Conservation (phyloP, 2,113 vertebrate genomes). For the Glaucidium brasilianum region DNA sequence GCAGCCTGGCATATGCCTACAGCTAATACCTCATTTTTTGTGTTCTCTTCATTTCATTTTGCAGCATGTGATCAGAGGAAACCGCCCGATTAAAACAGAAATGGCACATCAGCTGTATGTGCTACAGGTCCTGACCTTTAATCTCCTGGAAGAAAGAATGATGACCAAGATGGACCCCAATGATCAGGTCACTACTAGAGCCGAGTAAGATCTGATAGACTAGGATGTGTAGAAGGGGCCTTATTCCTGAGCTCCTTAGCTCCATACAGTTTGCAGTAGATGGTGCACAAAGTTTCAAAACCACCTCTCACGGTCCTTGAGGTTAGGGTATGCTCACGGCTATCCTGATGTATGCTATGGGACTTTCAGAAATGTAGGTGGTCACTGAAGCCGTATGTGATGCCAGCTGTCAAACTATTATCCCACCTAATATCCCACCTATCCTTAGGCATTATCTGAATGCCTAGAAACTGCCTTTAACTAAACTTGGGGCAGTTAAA, state of each 20-base stretch:
- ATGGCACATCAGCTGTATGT: slow-evolving; percentile 99
- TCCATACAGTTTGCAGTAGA: neutral
- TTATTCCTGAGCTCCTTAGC: neutral
- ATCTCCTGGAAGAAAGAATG: slow-evolving; percentile 97
- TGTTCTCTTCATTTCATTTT: neutral
- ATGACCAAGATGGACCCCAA: slow-evolving; percentile 99
- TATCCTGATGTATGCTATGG: neutral
- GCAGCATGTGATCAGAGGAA: slow-evolving; percentile 94
- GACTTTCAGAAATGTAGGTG: neutral
- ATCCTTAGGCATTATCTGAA: neutral
- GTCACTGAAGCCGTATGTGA: neutral
- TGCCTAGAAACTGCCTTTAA: neutral
- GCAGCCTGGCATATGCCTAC: neutral
- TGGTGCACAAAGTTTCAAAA: neutral
- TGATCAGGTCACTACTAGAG: slow-evolving; percentile 81
- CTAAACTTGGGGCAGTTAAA: neutral
- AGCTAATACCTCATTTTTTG: neutral
- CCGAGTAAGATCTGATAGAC: neutral
- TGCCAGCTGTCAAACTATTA: neutral
- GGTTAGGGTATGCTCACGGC: neutral
- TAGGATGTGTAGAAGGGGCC: neutral
- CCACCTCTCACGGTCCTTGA: neutral
- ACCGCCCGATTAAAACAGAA: slow-evolving; percentile 97
- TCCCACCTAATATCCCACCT: neutral
- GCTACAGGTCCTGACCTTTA: slow-evolving; percentile 96